These are phyloP conservation scores for Nylanderia fulva DNA, from an alignment of 1,140 invertebrate genomes.

Conservation along the genomic window DNA sequence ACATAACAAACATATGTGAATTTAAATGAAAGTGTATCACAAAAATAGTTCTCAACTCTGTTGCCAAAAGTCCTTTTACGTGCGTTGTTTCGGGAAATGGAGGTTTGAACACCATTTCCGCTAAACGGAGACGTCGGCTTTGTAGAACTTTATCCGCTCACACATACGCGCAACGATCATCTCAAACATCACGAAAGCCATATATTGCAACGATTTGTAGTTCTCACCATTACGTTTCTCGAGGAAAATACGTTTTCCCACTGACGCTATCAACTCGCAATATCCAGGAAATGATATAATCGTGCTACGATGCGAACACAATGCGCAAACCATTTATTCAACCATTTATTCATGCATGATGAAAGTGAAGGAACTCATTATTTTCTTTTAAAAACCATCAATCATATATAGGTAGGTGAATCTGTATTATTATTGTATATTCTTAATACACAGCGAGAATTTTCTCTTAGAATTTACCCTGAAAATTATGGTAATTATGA, in stretches of 20 bases:
- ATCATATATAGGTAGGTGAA: neutral
- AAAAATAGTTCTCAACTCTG: constrained; percentile 1
- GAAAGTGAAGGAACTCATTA: neutral
- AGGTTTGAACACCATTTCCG: constrained; percentile 38
- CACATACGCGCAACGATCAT: neutral
- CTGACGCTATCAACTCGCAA: constrained; percentile 38
- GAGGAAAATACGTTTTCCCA: constrained; percentile 43
- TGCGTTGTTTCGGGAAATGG: constrained; percentile 32
- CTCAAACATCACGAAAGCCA: constrained; percentile 25
- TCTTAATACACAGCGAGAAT: too few relatives aligned
- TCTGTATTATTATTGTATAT: neutral
- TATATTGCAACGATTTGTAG: constrained; percentile 50
- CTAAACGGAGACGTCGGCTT: constrained; percentile 35
- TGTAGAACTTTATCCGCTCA: constrained; percentile 19
- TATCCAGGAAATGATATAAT: constrained; percentile 44
- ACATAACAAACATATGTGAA: neutral
- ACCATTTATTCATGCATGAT: neutral
- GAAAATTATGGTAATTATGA: too few relatives aligned
- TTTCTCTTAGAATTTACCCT: too few relatives aligned
- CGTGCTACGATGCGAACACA: neutral
- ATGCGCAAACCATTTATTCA: neutral
- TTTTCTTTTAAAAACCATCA: neutral
- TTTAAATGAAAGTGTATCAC: neutral
- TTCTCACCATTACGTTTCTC: constrained; percentile 28
- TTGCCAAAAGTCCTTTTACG: constrained; percentile 2